Evolutionary conservation across 2,888 invertebrate species (phyloP).

Genomic region (Elegia similella): DNA sequence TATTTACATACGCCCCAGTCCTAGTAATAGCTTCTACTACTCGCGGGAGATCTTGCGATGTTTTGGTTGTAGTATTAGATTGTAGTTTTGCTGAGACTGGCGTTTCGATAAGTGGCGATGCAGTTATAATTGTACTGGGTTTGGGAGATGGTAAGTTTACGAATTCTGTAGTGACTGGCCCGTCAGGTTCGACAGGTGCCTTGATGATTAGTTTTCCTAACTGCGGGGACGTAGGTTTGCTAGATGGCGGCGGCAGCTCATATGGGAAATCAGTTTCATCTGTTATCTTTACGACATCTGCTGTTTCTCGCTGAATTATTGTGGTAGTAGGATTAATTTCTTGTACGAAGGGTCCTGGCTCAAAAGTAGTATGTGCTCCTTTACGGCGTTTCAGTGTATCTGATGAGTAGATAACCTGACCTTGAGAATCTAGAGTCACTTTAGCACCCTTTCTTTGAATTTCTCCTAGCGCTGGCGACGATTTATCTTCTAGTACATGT

Average conservation of each 20-base stretch:
- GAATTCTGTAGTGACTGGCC: conserved; percentile 77
- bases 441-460: conserved; percentile 85
- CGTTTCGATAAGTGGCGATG: conserved; percentile 68
- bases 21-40: conserved; percentile 74
- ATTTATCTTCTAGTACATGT: conserved; percentile 54
- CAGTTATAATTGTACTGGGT: conserved; percentile 84
- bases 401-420: conserved; percentile 93
- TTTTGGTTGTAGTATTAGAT: conserved; percentile 49
- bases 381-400: conserved; percentile 91
- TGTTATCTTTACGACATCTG: conserved; percentile 61
- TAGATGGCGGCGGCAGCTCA: conserved; percentile 60
- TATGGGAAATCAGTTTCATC: conserved; percentile 76
- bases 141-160: conserved; percentile 80
- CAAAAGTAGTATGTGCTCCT: conserved; percentile 92
- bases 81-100: conserved; percentile 44
- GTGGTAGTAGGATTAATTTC: conserved; percentile 73
- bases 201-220: conserved; percentile 84
- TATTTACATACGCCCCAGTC: conserved; percentile 87
- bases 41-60: conserved; percentile 61
- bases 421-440: conserved; percentile 91
- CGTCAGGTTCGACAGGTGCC: conserved; percentile 73
- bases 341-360: conserved; percentile 93
- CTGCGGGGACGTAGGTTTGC: conserved; percentile 83
- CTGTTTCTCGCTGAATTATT: conserved; percentile 63
- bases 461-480: conserved; percentile 57